Evolutionary conservation across 1,140 invertebrate genomes (phyloP).

Genomic region (Drosophila teissieri): DNA sequence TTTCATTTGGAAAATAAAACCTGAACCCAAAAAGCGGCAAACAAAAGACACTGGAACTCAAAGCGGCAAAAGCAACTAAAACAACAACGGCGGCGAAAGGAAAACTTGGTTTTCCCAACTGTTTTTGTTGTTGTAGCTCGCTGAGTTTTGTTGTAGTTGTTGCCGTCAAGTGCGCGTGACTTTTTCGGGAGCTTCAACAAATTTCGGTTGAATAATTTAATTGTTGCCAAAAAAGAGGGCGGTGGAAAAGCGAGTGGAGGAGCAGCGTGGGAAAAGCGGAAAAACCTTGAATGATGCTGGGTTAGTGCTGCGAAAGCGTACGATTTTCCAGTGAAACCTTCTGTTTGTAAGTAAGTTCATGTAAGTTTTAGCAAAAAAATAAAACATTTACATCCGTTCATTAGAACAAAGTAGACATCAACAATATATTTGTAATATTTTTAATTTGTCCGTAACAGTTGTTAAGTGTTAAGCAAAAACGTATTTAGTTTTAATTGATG

Average conservation of each 20-base stretch:
- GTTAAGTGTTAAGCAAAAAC: background rate
- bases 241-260: background rate
- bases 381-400: too few species aligned
- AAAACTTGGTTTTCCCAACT: conserved; percentile 63
- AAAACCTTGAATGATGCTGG: conserved; percentile 15
- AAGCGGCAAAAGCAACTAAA: conserved; percentile 40
- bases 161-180: conserved; percentile 76
- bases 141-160: conserved; percentile 33
- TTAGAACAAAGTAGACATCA: too few species aligned
- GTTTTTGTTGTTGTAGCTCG: conserved; percentile 39
- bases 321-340: background rate
- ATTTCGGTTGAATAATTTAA: conserved; percentile 81
- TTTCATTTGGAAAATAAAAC: conserved; percentile 83
- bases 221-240: conserved; percentile 65
- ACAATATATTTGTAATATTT: too few species aligned
- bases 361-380: too few species aligned
- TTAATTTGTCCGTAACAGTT: background rate
- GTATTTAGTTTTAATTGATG: background rate
- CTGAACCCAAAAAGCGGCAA: conserved; percentile 56
- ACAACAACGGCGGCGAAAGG: conserved; percentile 22
- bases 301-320: conserved; percentile 3
- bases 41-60: conserved; percentile 70
- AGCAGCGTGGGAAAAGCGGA: conserved; percentile 1
- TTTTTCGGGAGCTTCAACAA: conserved; percentile 73
- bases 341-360: too few species aligned